These are phyloP conservation scores for Galerucella calmariensis DNA, from an alignment of 2,888 invertebrate species.

Conservation along the genomic window DNA sequence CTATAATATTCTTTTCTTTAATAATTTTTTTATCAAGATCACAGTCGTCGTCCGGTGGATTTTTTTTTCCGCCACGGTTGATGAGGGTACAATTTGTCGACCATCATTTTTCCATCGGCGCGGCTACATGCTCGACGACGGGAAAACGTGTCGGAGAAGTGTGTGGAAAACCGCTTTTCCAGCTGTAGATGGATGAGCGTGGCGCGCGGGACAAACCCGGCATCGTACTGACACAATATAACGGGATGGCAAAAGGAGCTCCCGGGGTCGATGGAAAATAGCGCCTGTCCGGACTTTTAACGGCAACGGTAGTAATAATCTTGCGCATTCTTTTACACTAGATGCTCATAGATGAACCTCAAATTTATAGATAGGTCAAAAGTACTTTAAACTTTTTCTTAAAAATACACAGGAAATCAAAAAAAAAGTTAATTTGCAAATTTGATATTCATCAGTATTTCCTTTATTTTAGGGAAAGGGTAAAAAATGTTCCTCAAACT, in stretches of 20 bases:
- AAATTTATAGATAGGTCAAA: neutral
- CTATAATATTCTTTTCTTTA: neutral
- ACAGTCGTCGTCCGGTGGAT: slow-evolving; percentile 16
- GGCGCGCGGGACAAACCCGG: slow-evolving; percentile 59
- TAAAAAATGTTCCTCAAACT: too few species aligned
- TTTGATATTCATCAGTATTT: too few species aligned
- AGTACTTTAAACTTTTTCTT: neutral
- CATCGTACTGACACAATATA: slow-evolving; percentile 56
- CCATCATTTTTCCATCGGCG: slow-evolving; percentile 39
- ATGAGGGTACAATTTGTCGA: slow-evolving; percentile 49
- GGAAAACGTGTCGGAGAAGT: slow-evolving; percentile 13
- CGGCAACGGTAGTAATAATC: slow-evolving; percentile 20
- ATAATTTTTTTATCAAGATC: slow-evolving; percentile 15
- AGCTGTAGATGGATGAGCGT: slow-evolving; percentile 21
- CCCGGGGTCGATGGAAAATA: slow-evolving; percentile 55
- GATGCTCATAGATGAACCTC: slow-evolving; percentile 17
- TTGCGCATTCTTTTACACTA: slow-evolving; percentile 27
- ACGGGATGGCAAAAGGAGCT: slow-evolving; percentile 21
- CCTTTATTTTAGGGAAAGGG: too few species aligned
- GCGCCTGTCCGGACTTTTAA: slow-evolving; percentile 66
- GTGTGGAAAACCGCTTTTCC: slow-evolving; percentile 25
- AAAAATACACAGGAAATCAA: neutral
- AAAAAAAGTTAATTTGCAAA: too few species aligned
- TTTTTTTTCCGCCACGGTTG: slow-evolving; percentile 58
- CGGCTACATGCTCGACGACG: slow-evolving; percentile 19